Conservation (phyloP, 2,888 invertebrate species). For the Phragmatobia fuliginosa region DNA sequence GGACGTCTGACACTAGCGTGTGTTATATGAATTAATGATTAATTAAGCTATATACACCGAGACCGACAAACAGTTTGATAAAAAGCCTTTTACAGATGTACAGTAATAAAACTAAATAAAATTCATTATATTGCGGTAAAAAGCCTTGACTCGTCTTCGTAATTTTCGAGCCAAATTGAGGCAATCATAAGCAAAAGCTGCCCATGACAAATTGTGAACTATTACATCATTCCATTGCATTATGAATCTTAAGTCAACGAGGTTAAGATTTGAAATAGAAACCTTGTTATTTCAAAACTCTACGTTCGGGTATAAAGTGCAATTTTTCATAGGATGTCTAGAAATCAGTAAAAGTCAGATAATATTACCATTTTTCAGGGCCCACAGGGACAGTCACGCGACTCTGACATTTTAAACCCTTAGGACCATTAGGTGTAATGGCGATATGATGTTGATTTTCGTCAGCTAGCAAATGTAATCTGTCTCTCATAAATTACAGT, state of each 20-base stretch:
- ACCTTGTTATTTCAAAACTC: not conserved
- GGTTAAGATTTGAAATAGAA: not conserved
- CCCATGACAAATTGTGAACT: not conserved
- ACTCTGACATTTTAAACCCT: not conserved
- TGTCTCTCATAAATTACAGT: not conserved
- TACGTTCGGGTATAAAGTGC: not conserved
- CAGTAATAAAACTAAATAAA: not conserved
- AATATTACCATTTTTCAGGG: not conserved
- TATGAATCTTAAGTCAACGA: not conserved
- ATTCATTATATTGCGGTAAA: not conserved
- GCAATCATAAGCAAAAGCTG: not conserved
- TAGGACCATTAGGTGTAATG: conserved; percentile 1
- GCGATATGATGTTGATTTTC: not conserved
- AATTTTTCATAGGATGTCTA: conserved; percentile 5
- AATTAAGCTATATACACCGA: too few relatives aligned
- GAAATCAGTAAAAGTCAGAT: not conserved
- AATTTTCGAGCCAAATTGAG: not conserved
- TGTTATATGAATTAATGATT: too few relatives aligned
- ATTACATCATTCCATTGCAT: not conserved
- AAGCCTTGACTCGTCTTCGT: not conserved
- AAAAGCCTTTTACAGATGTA: not conserved
- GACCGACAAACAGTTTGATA: too few relatives aligned
- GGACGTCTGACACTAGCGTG: not conserved
- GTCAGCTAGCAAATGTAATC: not conserved
- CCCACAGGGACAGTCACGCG: not conserved